Percentiles rank a stretch among this genome's conserved stretches.
phyloP scores from a whole-genome alignment of 2,113 vertebrate species.

The Melanostigma gelatinosum region DNA sequence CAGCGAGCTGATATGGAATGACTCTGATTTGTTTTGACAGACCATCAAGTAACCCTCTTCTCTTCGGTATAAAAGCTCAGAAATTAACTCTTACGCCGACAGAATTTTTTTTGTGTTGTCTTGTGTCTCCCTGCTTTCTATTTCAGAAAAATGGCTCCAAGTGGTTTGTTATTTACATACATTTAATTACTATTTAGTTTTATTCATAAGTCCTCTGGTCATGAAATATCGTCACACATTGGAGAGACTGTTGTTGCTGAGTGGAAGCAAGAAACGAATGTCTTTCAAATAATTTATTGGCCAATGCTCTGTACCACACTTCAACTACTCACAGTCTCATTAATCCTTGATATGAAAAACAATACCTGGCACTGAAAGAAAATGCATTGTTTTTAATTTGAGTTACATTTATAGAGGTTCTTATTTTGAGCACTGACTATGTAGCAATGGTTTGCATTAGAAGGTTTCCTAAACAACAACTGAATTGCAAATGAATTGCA shows the following conservation, averaged over 20 bases:
- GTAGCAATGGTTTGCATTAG: background rate
- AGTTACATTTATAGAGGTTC: background rate
- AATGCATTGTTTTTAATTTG: too few species aligned
- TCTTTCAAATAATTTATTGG: background rate
- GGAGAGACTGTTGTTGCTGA: background rate
- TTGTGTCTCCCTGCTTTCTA: background rate
- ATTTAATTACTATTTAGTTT: background rate
- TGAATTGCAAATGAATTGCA: background rate
- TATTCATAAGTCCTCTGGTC: background rate
- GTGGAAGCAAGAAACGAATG: background rate
- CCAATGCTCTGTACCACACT: background rate
- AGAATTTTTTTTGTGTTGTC: background rate
- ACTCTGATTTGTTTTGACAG: constrained; percentile 65
- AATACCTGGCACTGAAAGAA: background rate
- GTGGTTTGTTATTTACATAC: background rate
- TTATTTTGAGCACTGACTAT: background rate
- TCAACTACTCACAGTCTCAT: background rate
- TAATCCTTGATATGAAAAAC: background rate
- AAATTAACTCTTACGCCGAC: constrained; percentile 25
- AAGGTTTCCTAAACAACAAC: background rate
- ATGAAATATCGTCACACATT: background rate
- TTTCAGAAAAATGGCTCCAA: background rate
- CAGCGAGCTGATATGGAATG: constrained; percentile 41
- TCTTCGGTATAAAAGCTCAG: constrained; percentile 25
- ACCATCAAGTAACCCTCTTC: constrained; percentile 47